Evolutionary conservation across 2,797 vertebrate genomes (phyloP).

Genomic region (Trematomus bernacchii): DNA sequence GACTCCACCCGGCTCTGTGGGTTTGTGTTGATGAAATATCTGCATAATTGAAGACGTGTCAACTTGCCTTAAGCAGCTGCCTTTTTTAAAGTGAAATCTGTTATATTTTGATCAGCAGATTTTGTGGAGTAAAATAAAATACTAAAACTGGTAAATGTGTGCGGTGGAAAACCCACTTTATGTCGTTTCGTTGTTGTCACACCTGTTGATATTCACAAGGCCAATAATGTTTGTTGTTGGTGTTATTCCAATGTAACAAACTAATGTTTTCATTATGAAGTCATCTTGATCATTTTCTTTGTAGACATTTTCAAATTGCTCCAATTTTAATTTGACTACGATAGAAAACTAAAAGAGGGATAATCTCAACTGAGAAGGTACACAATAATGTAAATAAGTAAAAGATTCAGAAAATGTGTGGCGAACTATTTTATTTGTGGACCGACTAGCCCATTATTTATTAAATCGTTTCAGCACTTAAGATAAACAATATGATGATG

Average conservation of each 20-base stretch:
- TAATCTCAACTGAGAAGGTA: too few species aligned
- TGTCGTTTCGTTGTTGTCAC: too few species aligned
- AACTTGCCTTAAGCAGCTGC: neutral
- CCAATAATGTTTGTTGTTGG: neutral
- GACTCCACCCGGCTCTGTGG: constrained; percentile 43
- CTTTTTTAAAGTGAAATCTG: neutral
- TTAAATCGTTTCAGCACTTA: too few species aligned
- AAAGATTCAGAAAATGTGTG: too few species aligned
- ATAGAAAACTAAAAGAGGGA: too few species aligned
- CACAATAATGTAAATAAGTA: too few species aligned
- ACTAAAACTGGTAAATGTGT: neutral
- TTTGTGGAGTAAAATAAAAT: neutral
- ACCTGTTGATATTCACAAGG: neutral
- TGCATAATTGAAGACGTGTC: constrained; percentile 18
- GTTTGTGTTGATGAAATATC: constrained; percentile 37
- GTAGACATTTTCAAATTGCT: too few species aligned
- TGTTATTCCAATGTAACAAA: neutral
- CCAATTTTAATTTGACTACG: too few species aligned
- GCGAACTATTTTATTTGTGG: too few species aligned
- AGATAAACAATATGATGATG: too few species aligned
- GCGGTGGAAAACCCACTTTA: neutral
- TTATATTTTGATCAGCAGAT: neutral
- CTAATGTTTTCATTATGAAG: neutral
- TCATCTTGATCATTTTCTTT: too few species aligned
- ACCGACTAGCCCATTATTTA: too few species aligned